These are phyloP conservation scores for Drosophila biarmipes DNA, from an alignment of 1,140 invertebrate species.

Conservation along the genomic window DNA sequence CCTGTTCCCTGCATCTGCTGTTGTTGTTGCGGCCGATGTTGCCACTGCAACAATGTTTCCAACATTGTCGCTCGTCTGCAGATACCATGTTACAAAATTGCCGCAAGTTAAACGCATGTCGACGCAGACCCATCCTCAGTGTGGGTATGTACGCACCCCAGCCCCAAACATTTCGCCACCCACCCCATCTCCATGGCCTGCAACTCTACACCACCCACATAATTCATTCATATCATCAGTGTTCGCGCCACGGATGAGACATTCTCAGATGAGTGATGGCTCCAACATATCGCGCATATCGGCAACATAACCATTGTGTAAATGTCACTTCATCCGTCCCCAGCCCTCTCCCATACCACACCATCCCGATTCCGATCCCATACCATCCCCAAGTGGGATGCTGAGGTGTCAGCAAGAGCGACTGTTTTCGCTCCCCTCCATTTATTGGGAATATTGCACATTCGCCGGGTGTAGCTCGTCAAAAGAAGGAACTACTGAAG, in stretches of 20 bases:
- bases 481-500: conserved; percentile 42
- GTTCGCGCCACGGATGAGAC: conserved; percentile 22
- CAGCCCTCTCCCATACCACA: too few species aligned
- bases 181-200: neutral
- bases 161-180: too few species aligned
- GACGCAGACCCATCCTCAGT: conserved; percentile 45
- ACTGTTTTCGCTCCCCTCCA: conserved; percentile 22
- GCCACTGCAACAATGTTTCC: conserved; percentile 48
- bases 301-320: conserved; percentile 81
- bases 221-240: conserved; percentile 83
- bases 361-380: conserved; percentile 25
- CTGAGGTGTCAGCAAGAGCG: conserved; percentile 22
- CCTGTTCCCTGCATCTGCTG: conserved; percentile 26
- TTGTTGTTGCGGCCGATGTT: conserved; percentile 23
- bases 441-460: conserved; percentile 63
- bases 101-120: conserved; percentile 83
- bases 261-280: conserved; percentile 73
- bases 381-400: conserved; percentile 11
- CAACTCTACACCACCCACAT: conserved; percentile 61
- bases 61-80: conserved; percentile 53
- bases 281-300: conserved; percentile 73
- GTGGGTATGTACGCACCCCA: neutral
- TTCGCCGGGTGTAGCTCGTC: conserved; percentile 57
- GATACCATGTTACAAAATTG: conserved; percentile 75
- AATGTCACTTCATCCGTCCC: conserved; percentile 77